These are phyloP conservation scores for Leucania comma DNA, from an alignment of 2,888 invertebrate genomes.

Conservation along the genomic window DNA sequence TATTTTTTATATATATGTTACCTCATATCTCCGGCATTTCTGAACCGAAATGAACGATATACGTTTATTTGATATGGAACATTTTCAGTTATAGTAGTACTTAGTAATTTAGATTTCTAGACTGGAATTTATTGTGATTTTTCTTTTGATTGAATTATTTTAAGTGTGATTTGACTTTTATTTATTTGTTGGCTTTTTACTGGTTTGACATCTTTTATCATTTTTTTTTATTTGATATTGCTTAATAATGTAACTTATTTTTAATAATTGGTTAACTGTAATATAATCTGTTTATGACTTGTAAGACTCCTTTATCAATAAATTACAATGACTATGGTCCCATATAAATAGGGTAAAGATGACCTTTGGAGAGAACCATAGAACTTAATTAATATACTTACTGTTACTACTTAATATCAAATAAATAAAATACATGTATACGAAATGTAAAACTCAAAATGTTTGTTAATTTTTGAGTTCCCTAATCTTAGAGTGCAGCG, in stretches of 20 bases:
- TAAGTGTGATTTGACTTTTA: too few species aligned
- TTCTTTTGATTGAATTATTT: too few species aligned
- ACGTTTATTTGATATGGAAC: neutral
- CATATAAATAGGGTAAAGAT: slow-evolving; percentile 1
- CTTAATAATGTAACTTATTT: too few species aligned
- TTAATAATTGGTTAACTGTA: too few species aligned
- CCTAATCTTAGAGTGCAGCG: neutral
- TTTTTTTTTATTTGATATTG: too few species aligned
- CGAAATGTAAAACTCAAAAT: neutral
- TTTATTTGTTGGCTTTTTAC: too few species aligned
- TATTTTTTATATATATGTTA: neutral
- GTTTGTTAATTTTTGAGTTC: neutral
- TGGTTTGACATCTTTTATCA: too few species aligned
- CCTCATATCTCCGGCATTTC: neutral
- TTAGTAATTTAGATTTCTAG: too few species aligned
- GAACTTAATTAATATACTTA: neutral
- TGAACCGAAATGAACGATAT: neutral
- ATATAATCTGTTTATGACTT: too few species aligned
- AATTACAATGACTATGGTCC: neutral
- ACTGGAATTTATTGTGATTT: too few species aligned
- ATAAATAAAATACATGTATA: neutral
- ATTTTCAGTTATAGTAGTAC: too few species aligned
- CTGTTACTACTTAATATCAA: neutral
- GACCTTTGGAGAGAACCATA: neutral
- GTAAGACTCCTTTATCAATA: too few species aligned